Base-by-base conservation (phyloP, 2,797 vertebrate genomes). In the Apodemus agrarius region DNA sequence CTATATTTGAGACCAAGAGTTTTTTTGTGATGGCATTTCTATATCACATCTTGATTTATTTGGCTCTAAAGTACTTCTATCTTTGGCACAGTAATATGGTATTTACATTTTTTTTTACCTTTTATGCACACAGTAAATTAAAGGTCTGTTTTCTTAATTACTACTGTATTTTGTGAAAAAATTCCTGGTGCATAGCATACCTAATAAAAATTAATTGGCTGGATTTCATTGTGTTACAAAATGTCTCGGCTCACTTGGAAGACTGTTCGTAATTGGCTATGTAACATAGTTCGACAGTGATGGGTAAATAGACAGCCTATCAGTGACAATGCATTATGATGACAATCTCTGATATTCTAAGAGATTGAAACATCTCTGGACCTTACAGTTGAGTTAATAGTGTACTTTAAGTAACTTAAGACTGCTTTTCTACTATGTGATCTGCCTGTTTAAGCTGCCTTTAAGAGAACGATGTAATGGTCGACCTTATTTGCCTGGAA, bases 1-100 rank as follows among this genome's bases (percentile, higher is more conserved):
- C 24, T 43, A 37, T 94, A 84, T 92, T 82, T 43, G 80, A 84
- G 93, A 78, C 54, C 37, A 79, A 78, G 79, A 31, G 21, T 79
- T 43, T 69, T 54, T 12, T 76, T 14, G 46, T 5, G 9, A 11
- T 34, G 43, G 7, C 11, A 72, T 65, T 82, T 19, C 43, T 74
- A 14, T 81, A 21, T 17, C 24, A 52, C 7, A 31, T 84, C 26
- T 10, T 79, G 37, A 31, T 74, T 86, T 82, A 34, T 82, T 89
- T 89, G 83, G n/a, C 19, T 75, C 49, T 34, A 87, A 93, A 80
- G 46, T 13, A 46, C 26, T 69, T 67, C 52, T 7, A 72, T 89
- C 17, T 63, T 79, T 12, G 67, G 5, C 24, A 75, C 24, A 52
- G 22, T 72, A 78, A 54, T 61, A 34, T 80, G 43, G 78, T 63